phyloP scores from a whole-genome alignment of 2,113 vertebrate species.

The Nothocercus nigrocapillus region DNA sequence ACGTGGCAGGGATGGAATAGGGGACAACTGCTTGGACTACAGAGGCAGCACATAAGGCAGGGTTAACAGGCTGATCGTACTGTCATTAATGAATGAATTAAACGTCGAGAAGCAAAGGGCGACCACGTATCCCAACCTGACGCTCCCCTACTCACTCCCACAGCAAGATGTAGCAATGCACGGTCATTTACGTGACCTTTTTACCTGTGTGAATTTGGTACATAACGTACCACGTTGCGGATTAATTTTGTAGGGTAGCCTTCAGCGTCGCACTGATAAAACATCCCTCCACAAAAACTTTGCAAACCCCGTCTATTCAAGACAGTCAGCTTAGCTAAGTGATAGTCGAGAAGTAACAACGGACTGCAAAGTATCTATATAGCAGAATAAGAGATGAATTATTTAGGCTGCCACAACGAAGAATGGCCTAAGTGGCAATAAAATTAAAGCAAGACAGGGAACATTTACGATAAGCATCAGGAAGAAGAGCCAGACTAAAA shows the following conservation, averaged over 20 bases:
- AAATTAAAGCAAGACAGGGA: constrained; percentile 8
- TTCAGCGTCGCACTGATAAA: neutral
- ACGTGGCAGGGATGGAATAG: neutral
- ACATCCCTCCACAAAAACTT: neutral
- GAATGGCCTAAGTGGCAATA: neutral
- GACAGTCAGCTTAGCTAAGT: neutral
- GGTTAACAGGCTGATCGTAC: neutral
- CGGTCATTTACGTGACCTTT: neutral
- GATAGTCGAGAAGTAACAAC: neutral
- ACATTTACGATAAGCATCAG: constrained; percentile 9
- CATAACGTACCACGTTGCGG: neutral
- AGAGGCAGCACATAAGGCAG: neutral
- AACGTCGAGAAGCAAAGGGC: neutral
- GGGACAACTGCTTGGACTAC: neutral
- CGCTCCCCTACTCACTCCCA: too few relatives aligned
- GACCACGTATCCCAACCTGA: too few relatives aligned
- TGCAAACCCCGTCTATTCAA: neutral
- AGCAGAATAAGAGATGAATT: neutral
- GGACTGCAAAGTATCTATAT: neutral
- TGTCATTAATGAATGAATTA: neutral
- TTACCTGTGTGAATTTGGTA: neutral
- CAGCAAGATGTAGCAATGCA: fast-evolving
- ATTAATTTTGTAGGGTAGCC: neutral
- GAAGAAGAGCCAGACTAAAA: constrained; percentile 28
- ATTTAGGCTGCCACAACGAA: constrained; percentile 29